These are phyloP conservation scores for Pygmarrhopalites habei DNA, from an alignment of 1,140 invertebrate species.

Conservation along the genomic window DNA sequence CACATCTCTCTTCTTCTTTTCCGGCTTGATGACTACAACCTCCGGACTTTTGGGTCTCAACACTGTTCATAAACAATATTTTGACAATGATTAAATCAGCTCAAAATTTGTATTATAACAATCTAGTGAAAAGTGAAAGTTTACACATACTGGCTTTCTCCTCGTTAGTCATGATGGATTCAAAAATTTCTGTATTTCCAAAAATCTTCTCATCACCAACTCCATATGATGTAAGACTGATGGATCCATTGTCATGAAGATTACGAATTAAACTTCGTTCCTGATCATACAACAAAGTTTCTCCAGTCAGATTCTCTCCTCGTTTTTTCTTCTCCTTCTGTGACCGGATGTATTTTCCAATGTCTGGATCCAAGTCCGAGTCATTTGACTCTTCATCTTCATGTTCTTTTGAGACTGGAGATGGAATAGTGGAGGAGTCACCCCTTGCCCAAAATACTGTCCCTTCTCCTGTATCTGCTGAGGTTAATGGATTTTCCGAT, in stretches of 20 bases:
- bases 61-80: not conserved
- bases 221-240: constrained; percentile 20
- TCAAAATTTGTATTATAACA: not conserved
- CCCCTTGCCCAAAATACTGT: constrained; percentile 3
- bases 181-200: constrained; percentile 20
- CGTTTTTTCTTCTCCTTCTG: constrained; percentile 4
- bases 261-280: constrained; percentile 11
- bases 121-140: not conserved
- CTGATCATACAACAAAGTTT: constrained; percentile 19
- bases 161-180: constrained; percentile 9
- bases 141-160: constrained; percentile 16
- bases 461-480: not conserved
- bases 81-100: not conserved
- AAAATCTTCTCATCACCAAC: constrained; percentile 14
- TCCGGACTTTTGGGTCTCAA: not conserved
- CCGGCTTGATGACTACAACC: not conserved
- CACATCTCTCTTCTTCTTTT: not conserved
- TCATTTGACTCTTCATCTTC: not conserved
- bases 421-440: not conserved
- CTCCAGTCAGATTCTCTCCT: constrained; percentile 18
- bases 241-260: constrained; percentile 13
- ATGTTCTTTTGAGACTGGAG: not conserved
- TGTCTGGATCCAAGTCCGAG: constrained; percentile 19
- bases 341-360: constrained; percentile 10
- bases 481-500: not conserved